These are phyloP conservation scores for Agrotis exclamationis DNA, from an alignment of 2,888 invertebrate species.

Conservation along the genomic window DNA sequence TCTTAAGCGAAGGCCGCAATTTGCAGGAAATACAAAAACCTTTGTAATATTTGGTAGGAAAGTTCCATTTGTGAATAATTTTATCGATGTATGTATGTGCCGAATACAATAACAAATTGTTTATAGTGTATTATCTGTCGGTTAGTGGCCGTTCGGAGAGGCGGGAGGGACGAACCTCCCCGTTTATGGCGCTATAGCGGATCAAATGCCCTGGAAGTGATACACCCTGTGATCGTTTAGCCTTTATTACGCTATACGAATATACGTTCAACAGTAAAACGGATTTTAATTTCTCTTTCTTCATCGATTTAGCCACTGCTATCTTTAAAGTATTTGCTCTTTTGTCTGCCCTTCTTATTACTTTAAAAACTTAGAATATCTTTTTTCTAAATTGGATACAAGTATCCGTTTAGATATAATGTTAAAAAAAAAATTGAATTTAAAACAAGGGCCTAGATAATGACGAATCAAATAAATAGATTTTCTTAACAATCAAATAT, in stretches of 20 bases:
- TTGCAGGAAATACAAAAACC: conserved; percentile 45
- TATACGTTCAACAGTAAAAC: conserved; percentile 16
- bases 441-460: conserved; percentile 23
- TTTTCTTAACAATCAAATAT: conserved; percentile 13
- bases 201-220: conserved; percentile 85
- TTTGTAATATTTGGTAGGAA: conserved; percentile 41
- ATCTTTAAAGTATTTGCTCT: conserved; percentile 8
- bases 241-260: conserved; percentile 71
- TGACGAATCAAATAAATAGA: conserved; percentile 8
- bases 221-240: conserved; percentile 78
- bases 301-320: conserved; percentile 2
- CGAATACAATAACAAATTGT: conserved; percentile 65
- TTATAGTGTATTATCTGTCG: conserved; percentile 71
- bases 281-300: conserved; percentile 37
- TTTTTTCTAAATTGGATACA: conserved; percentile 20
- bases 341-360: conserved; percentile 13
- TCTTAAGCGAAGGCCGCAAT: conserved; percentile 51
- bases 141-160: conserved; percentile 70
- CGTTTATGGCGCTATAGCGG: conserved; percentile 80
- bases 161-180: conserved; percentile 65
- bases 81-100: conserved; percentile 54
- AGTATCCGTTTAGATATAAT: conserved; percentile 21
- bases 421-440: conserved; percentile 31
- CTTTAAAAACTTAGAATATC: conserved; percentile 28
- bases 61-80: conserved; percentile 58